Evolutionary conservation across 2,888 invertebrate genomes (phyloP), one percentile per base, ranked within the genome.

Genomic region (Rambutsinella grinnellia): DNA sequence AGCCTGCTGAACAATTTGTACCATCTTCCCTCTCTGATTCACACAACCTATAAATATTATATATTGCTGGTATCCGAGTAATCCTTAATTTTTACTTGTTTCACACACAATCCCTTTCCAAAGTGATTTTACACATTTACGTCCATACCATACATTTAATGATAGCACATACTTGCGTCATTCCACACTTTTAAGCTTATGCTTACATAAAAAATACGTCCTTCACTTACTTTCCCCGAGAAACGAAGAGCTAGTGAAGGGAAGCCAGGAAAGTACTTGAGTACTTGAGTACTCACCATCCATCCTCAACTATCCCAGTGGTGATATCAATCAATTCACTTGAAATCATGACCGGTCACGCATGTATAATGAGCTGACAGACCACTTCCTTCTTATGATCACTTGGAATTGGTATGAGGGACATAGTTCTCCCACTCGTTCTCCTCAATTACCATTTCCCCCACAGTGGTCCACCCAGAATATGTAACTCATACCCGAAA

Each of bases 321-420:
- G 70, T 70, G 56, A 54, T 62, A 70, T 70, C 62, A 70, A 70
- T 70, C 70, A 62, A 28, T 56, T n/a, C 69, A 69, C 62, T 70
- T 62, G 70, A 70, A 62, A 62, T 62, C 62, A 54, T 70, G 62
- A 27, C 56, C 56, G 62, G 54, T 57, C 62, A 70, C 70, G 70
- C 70, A 70, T 70, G 61, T 62, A 62, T 62, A 62, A 70, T 70
- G 61, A 62, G 62, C 49, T 60, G 60, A 53, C 62, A 70, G 61
- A 56, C 58, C 26, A 49, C 68, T 28, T 51, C 36, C 51, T 49
- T 27, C 53, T 53, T 28, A 49, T 21, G 54, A 5, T 13, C 13
- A 36, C 36, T 8, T 13, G 36, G 36, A 36, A 36, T 36, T 36
- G 36, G 36, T 36, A 36, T 5, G 36, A 36, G 13, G 36, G 13